Evolutionary conservation across 2,888 invertebrate species (phyloP), one percentile per base, ranked within the genome.

Genomic region (Ernsta delagoae): DNA sequence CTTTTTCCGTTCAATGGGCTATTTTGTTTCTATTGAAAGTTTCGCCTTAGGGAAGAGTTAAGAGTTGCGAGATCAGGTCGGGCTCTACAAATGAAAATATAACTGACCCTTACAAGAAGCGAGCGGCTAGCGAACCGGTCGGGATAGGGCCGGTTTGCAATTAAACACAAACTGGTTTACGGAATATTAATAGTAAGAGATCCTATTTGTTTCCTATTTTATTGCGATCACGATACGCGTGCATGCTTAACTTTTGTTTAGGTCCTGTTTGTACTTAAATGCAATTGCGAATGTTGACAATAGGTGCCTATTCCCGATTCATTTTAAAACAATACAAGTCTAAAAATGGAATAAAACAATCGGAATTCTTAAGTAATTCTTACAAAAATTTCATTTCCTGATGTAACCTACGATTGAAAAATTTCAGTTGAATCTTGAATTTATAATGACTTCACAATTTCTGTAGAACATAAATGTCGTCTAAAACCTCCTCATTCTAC

Each of bases 41-140:
- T 69, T 69, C 41, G 45, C 41, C 16, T 54, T 59, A 43, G 34
- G 50, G 53, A 69, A 64, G 69, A 69, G 43, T 57, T 50, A 69
- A 43, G 43, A 43, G 43, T 43, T 43, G 43, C 57, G 57, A 69
- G 62, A 63, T 50, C 57, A 69, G 43, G 59, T 63, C 34, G 50
- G 43, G 71, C 75, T 74, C 71, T 73, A 77, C 77, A 74, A 72
- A 76, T 74, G 76, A 77, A 78, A 76, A 78, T 77, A 77, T 75
- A 69, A 69, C 69, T 69, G 69, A 72, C 73, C 73, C 73, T 69
- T 72, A 67, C 72, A 69, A 69, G 69, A 48, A 39, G 16, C 59
- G 50, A 69, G 64, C 43, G 68, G 48, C 65, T 65, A 65, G 50
- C 41, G 50, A 69, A 64, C 69, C 69, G 69, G 69, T 69, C 64